phyloP scores from a whole-genome alignment of 2,888 invertebrate species.

The Electrophaes corylata region DNA sequence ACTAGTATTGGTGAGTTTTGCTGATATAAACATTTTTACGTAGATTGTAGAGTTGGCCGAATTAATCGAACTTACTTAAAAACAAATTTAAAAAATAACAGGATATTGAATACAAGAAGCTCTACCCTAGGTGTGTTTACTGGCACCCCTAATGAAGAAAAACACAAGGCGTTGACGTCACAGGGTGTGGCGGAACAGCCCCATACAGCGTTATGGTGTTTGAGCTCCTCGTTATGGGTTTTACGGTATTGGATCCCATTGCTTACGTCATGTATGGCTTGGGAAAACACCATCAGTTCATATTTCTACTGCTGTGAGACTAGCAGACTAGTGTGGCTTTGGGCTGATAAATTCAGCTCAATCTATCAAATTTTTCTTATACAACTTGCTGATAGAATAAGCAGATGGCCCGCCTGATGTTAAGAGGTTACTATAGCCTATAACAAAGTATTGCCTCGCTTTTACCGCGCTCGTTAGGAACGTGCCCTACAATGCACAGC shows the following conservation, averaged over 20 bases:
- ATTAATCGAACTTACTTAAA: background rate
- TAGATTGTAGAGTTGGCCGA: background rate
- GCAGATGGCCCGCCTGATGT: no score
- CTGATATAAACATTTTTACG: no score
- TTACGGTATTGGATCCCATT: constrained; percentile 18
- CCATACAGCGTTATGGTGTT: constrained; percentile 25
- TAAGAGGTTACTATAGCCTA: no score
- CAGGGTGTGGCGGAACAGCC: constrained; percentile 21
- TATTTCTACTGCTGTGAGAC: background rate
- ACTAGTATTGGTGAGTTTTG: no score
- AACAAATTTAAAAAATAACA: background rate
- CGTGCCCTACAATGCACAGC: no score
- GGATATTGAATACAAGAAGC: background rate
- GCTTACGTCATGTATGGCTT: constrained; percentile 17
- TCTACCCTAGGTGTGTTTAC: background rate
- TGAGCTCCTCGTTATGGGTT: constrained; percentile 24
- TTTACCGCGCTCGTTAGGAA: no score
- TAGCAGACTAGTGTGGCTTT: background rate
- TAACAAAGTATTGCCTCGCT: no score
- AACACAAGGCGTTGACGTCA: constrained; percentile 25
- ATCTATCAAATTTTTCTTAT: background rate
- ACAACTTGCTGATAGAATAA: no score
- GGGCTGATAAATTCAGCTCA: background rate
- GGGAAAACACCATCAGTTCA: constrained; percentile 1
- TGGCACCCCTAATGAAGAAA: constrained; percentile 12